Evolutionary conservation across 2,888 invertebrate genomes (phyloP), one percentile per base, ranked within the genome.

Genomic region (Lobophora halterata): DNA sequence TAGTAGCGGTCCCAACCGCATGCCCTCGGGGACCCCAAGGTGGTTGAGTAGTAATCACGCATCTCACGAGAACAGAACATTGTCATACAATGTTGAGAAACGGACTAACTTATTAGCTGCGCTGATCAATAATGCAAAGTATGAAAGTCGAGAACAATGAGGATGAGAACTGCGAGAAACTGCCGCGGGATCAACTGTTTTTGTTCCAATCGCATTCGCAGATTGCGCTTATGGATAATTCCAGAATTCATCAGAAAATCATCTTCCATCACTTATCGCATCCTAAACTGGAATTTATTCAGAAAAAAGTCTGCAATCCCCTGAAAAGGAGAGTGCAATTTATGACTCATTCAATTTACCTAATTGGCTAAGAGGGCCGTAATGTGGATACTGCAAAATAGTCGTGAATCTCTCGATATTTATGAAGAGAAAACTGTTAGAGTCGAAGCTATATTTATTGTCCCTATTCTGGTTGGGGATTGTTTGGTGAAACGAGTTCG

Each of bases 71-170:
- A 74, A 66, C 24, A 61, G 58, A 72, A 78, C 31, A 19, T 33
- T 27, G 35, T 32, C 23, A 17, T 35, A 43, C 83, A 85, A 82
- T 81, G 79, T 86, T 83, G 85, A 72, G 83, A 86, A 82, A 70
- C 51, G 58, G 58, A 59, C 52, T 58, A 55, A 55, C 56, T 58
- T 60, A 62, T 71, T 63, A 40, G 43, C 25, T 18, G 31, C 21
- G 11, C 35, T 67, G 68, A 75, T 77, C 67, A 71, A 68, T 70
- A 75, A 65, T 68, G 41, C 42, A 33, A 42, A 65, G 51, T 60
- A 77, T 71, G 85, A 82, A 83, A 81, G 80, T 70, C 60, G 56
- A 67, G 67, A 81, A 87, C 86, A 86, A 86, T 86, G 66, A 67
- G 59, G 62, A 68, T 74, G 79, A 64, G 77, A 78, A 68, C 52